Base-by-base conservation (phyloP, 2,113 vertebrate species). In the Larimichthys crocea region DNA sequence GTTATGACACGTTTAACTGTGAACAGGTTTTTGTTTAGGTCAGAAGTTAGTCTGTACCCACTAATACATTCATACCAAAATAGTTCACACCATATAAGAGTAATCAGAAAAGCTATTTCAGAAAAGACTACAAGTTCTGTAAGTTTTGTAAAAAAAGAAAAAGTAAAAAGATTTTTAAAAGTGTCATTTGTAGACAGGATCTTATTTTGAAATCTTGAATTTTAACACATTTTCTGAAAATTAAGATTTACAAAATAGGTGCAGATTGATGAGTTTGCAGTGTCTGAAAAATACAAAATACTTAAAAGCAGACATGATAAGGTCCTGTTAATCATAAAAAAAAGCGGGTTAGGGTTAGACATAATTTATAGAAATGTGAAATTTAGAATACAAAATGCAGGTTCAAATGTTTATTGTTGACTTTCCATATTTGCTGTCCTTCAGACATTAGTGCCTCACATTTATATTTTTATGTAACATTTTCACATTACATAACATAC, bases 21-120 rank as follows among this genome's bases (percentile, higher is more conserved):
- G 63, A 69, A 22, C 29, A 70, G 83, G 2, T 77, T 79, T 84
- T 0, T 65, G 82, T 87, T 57, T 80, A 17, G 5, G 67, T 85
- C 84, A 87, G 40, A 26, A 74, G 29, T 76, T 80, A 49, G 53
- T 82, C 81, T 75, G 71, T 64, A 46, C 24, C 12, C 74, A n/a
- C 16, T 17, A 26, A 53, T 31, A 31, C 1, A 72, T 66, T 16
- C 8, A 61, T 52, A 24, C 20, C 8, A 31, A 4, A n/a, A 64
- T 11, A 8, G 24, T 64, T 46, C 4, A 48, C 14, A 65, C 10
- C 7, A 59, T 10, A 63, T 8, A 4, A 3, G 5, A 20, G 4
- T 16, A 16, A 49, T 26, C 0, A 2, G 20, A 56, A 17, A n/a
- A n/a, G 3, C 6, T 0, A 22, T 46, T 31, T 61, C 71, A 70